Percentiles rank a stretch among this genome's conserved stretches.
phyloP scores from a whole-genome alignment of 2,888 invertebrate species.

The Cancer borealis region DNA sequence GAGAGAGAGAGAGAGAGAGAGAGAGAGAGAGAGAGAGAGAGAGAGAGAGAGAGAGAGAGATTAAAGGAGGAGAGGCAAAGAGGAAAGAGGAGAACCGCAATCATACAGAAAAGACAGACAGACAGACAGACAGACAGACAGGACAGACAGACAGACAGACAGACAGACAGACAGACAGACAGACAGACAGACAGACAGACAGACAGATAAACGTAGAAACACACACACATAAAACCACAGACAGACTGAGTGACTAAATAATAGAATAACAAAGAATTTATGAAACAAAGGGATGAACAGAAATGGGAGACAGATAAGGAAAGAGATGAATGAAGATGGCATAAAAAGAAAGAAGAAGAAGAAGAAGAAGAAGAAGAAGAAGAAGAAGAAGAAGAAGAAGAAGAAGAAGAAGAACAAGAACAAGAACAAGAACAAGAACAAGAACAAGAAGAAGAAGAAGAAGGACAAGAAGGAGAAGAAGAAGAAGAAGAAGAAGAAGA shows the following conservation, averaged over 20 bases:
- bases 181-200: background rate
- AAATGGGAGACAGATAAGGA: no score
- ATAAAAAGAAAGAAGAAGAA: no score
- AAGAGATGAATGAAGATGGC: no score
- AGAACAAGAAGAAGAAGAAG: background rate
- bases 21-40: slow-evolving; percentile 24
- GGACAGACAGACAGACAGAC: background rate
- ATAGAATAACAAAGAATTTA: no score
- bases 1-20: background rate
- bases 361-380: background rate
- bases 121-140: background rate
- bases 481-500: background rate
- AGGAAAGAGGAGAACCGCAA: no score
- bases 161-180: background rate
- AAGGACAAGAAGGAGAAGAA: background rate
- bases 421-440: background rate
- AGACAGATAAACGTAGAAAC: background rate
- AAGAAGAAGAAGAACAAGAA: background rate
- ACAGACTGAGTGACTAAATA: background rate
- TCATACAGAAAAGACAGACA: background rate
- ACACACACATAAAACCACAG: background rate
- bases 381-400: background rate
- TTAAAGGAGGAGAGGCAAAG: no score
- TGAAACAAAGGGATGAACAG: no score
- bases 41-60: background rate